Evolutionary conservation across 2,888 invertebrate species (phyloP).

Genomic region (Agrilus mali): DNA sequence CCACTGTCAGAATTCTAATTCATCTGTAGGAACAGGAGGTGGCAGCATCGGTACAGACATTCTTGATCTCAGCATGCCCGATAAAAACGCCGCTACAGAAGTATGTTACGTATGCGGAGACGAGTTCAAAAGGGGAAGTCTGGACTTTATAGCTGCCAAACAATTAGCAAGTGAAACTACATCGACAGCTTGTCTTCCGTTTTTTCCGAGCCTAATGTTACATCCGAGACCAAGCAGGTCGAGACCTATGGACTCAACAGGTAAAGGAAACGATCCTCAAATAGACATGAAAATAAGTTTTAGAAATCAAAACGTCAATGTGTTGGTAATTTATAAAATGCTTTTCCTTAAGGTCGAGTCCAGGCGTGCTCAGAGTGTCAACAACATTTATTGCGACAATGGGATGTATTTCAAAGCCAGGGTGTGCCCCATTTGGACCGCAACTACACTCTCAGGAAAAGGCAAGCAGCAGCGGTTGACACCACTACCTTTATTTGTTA

Average conservation of each 20-base stretch:
- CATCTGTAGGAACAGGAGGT: constrained; percentile 23
- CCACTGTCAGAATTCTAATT: constrained; percentile 32
- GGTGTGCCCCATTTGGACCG: constrained; percentile 66
- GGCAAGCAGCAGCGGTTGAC: constrained; percentile 51
- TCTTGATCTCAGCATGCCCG: constrained; percentile 82
- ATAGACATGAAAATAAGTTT: no score
- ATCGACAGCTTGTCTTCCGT: constrained; percentile 41
- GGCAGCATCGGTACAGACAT: constrained; percentile 61
- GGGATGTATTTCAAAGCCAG: constrained; percentile 53
- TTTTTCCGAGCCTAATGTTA: constrained; percentile 63
- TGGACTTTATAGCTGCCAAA: constrained; percentile 54
- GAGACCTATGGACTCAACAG: constrained; percentile 70
- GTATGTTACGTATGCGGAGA: constrained; percentile 87
- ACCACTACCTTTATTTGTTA: constrained; percentile 76
- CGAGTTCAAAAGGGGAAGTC: constrained; percentile 71
- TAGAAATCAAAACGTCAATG: not conserved
- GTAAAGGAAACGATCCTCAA: constrained; percentile 21
- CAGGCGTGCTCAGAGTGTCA: constrained; percentile 77
- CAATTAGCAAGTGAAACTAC: constrained; percentile 30
- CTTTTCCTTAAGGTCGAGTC: constrained; percentile 37
- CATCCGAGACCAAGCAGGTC: constrained; percentile 79
- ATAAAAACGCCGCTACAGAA: constrained; percentile 81
- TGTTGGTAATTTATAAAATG: not conserved
- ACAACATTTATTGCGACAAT: constrained; percentile 75
- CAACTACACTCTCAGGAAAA: constrained; percentile 67